Conservation (phyloP, 2,797 vertebrate species). For the Furcifer pardalis region DNA sequence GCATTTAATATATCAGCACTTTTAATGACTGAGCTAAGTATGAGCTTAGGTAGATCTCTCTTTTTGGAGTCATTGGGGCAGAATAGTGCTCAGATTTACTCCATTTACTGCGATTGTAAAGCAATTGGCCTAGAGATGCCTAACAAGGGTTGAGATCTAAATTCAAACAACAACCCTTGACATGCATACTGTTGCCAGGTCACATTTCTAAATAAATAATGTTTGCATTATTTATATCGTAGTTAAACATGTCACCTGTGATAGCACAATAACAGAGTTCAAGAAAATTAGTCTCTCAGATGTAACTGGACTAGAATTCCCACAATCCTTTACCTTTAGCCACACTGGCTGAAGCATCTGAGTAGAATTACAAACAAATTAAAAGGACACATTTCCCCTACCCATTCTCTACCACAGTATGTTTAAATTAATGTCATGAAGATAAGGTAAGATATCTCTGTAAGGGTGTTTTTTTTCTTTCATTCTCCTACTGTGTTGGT, state of each 20-base stretch:
- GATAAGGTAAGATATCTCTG: too few species aligned
- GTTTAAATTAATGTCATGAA: neutral
- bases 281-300: neutral
- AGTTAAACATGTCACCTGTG: neutral
- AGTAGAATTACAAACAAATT: neutral
- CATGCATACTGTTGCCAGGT: neutral
- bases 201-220: neutral
- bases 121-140: neutral
- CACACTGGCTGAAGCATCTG: neutral
- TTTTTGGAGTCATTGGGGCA: neutral
- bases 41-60: neutral
- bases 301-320: neutral
- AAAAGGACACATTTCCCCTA: too few species aligned
- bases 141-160: neutral
- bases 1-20: neutral
- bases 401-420: neutral
- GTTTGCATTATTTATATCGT: neutral
- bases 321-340: neutral
- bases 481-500: neutral
- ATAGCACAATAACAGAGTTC: neutral
- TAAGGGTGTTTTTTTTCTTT: too few species aligned
- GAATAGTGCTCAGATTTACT: neutral
- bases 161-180: neutral
- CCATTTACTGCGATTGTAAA: neutral
- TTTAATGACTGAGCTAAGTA: neutral